Evolutionary conservation across 2,888 invertebrate genomes (phyloP), one percentile per base, ranked within the genome.

Genomic region (Thelaira solivaga): DNA sequence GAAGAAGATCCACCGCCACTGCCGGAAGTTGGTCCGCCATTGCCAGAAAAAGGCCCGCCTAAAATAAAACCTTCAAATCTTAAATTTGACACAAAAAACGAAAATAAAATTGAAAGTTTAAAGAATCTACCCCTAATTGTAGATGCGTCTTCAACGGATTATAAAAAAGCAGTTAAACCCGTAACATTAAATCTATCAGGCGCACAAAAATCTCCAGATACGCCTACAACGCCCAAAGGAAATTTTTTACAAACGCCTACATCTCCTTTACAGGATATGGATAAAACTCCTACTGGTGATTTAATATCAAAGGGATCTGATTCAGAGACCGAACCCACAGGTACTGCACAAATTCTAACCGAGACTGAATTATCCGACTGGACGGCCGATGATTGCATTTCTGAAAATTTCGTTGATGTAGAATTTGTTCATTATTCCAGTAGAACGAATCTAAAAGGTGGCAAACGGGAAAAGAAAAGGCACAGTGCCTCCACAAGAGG

Each of bases 301-400:
- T 5, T 83, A 1, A 49, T 84, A 5, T 86, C 88, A 0, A 81
- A 82, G 1, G 90, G 91, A 81, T 94, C 94, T 0, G 93, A 93
- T 81, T 94, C 94, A 0, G 92, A 93, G 64, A 92, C 92, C 1
- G 94, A 94, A 82, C 90, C 91, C 1, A 93, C 93, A 0, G 86
- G 86, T 18, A 86, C 86, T 1, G 93, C 93, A 0, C 92, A 94
- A 1, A 94, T 93, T 2, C 89, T 95, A 10, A 95, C 96, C 0
- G 96, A 96, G 88, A 96, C 96, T 0, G 96, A 96, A 85, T 89
- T 96, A n/a, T 96, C 95, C 0, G 96, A 96, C 86, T 96, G 96
- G 96, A 95, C 95, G 0, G 92, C 94, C 3, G 96, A 96, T 84
- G 94, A 93, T 81, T 93, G 92, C 41, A 94, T 93, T 1, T 92